Evolutionary conservation across 2,888 invertebrate species (phyloP), one percentile per base, ranked within the genome.

Genomic region (Microchrysa polita): DNA sequence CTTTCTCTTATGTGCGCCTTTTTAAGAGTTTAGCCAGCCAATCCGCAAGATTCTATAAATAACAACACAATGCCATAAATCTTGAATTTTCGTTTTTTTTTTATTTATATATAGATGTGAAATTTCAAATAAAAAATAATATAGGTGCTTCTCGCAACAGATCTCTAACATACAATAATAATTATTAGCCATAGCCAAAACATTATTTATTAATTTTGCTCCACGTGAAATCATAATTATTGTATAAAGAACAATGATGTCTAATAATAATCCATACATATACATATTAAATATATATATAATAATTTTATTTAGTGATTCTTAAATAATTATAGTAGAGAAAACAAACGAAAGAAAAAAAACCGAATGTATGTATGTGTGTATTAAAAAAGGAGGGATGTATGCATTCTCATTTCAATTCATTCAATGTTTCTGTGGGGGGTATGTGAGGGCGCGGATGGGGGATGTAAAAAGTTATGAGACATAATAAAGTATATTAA

Each of bases 131-230:
- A 67, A 67, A 67, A 27, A n/a, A 40, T 65, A 44, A 44, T 65
- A 48, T 53, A 53, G 53, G 52, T 67, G 67, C 67, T 53, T 23
- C 53, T 23, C 23, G 53, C 53, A 53, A 67, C 67, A 67, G 67
- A 67, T 67, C 23, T 61, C 23, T 67, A 67, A 67, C 53, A 67
- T 34, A 34, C 27, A 34, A 7, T 34, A 67, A 67, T 52, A 67
- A 67, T 52, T 16, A 67, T 67, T 67, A 67, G 67, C 67, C 67
- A 67, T 67, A 67, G 67, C 67, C 67, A 67, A 67, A 67, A n/a
- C 52, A 23, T 67, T 14, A 48, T 67, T 67, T 67, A 52, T 18
- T 5, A 61, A 22, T 20, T 57, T 18, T 42, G 14, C 27, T 60
- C 60, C 12, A 40, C 34, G 61, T 34, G 42, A 61, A 61, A 40